Evolutionary conservation across 2,888 invertebrate species (phyloP), one percentile per base, ranked within the genome.

Genomic region (Thymelicus lineola): DNA sequence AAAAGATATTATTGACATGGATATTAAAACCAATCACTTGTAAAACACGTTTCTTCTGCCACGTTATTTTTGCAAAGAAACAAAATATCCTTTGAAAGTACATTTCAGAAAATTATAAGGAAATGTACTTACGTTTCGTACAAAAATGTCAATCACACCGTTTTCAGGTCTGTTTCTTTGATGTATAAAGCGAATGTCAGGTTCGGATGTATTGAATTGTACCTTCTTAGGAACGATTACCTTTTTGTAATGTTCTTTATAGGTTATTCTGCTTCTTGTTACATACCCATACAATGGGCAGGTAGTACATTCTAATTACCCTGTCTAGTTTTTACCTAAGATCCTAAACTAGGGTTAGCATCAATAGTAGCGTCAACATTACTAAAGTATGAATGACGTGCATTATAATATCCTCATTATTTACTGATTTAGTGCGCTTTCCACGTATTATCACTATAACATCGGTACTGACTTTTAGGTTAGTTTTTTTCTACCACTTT

Each of bases 111-210:
- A 60, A 60, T 53, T 50, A 60, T 61, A 61, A 53, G 42, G 53
- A 38, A 66, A 59, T 45, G 58, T 59, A 67, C 67, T 59, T 42
- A 42, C 14, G 38, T 53, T 60, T 60, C 42, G 53, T 60, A 67
- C 48, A 53, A 67, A 67, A 67, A 60, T 67, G 66, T 67, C 66
- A 67, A 67, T 67, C 66, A 67, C 15, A 60, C 66, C 66, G 42
- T 67, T 60, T 60, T 60, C 14, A 42, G 50, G 60, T n/a, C n/a
- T 20, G 20, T 53, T 42, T 53, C 66, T 67, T 67, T 67, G 66
- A 67, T 60, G 53, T 67, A 42, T 60, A 67, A 67, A 50, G 60
- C n/a, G 66, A 42, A 53, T 20, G 66, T 59, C 66, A 35, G 66
- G 15, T 36, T 48, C 12, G 14, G 17, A 59, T 48, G 58, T 46